Evolutionary conservation across 2,888 invertebrate genomes (phyloP), one percentile per base, ranked within the genome.

Genomic region (Nymphalis polychloros): DNA sequence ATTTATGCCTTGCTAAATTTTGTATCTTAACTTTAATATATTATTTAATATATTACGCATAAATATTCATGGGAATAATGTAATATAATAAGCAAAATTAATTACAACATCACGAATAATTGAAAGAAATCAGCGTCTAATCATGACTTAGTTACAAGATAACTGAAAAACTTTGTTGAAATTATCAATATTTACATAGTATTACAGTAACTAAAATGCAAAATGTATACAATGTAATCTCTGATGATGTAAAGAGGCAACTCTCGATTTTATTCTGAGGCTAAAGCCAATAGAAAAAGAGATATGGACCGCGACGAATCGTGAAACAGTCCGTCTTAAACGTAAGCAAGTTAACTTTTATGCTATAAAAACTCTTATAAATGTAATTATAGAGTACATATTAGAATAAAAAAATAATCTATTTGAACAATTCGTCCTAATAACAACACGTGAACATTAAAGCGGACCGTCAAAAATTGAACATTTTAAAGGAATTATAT

Each of bases 371-470:
- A 47, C 57, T 61, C 64, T 53, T 68, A 68, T 52, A 7, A n/a
- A 13, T 8, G n/a, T 35, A 13, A 13, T 17, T 17, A 23, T 62
- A 68, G 59, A 35, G 67, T 67, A n/a, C 23, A 70, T 57, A 57
- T 41, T 67, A 23, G 1, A 52, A 48, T 10, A 49, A 27, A 41
- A 41, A 55, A 46, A n/a, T 31, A 67, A 73, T 68, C 4, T 16
- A 41, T n/a, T 55, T 31, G 19, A 41, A 55, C 55, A 55, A 55
- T 55, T 19, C 35, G 10, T 35, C 19, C 19, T 19, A 71, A 73
- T 70, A 65, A 71, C 67, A 68, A 72, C 72, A 73, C 70, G 23
- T 69, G 70, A 71, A 72, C 73, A 75, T 75, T 76, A 73, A 75
- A 66, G 67, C 73, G 68, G 68, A 74, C 71, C 76, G 71, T 64